Conservation (phyloP, 1,140 invertebrate species). For the Drosophila ercepeae region DNA sequence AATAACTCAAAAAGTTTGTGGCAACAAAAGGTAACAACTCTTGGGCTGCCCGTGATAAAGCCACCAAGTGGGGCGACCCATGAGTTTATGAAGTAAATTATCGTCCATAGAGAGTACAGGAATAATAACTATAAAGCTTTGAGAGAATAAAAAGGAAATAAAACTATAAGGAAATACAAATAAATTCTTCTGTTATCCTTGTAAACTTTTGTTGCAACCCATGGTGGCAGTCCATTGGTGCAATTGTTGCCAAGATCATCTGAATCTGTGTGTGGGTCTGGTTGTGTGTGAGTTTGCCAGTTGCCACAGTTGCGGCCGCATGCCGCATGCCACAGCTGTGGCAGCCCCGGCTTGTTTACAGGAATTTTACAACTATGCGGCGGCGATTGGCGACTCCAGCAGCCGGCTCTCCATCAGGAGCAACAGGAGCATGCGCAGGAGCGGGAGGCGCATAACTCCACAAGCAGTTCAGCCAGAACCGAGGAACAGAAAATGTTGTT, state of each 20-base stretch:
- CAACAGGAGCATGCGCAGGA: not conserved
- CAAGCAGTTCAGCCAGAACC: constrained; percentile 9
- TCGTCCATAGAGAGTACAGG: no score
- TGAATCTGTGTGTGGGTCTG: constrained; percentile 28
- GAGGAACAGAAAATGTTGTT: constrained; percentile 32
- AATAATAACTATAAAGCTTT: not conserved
- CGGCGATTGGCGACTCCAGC: constrained; percentile 19
- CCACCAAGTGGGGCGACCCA: constrained; percentile 17
- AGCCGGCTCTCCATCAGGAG: constrained; percentile 21
- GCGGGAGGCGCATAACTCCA: constrained; percentile 5
- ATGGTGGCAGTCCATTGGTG: constrained; percentile 40
- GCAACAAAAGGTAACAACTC: constrained; percentile 70
- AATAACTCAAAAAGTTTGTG: constrained; percentile 74
- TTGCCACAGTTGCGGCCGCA: constrained; percentile 55
- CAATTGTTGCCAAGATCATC: constrained; percentile 61
- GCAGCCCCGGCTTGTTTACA: constrained; percentile 61
- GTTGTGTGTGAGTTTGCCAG: constrained; percentile 31
- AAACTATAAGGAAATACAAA: not conserved
- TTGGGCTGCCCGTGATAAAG: constrained; percentile 48
- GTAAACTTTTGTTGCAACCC: constrained; percentile 20
- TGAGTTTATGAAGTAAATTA: constrained; percentile 7
- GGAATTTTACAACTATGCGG: constrained; percentile 75
- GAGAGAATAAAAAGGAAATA: not conserved
- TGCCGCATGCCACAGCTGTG: constrained; percentile 67
- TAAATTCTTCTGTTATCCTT: not conserved